These are phyloP conservation scores for Brachypalpus laphriformis DNA, from an alignment of 2,888 invertebrate genomes.

Conservation along the genomic window DNA sequence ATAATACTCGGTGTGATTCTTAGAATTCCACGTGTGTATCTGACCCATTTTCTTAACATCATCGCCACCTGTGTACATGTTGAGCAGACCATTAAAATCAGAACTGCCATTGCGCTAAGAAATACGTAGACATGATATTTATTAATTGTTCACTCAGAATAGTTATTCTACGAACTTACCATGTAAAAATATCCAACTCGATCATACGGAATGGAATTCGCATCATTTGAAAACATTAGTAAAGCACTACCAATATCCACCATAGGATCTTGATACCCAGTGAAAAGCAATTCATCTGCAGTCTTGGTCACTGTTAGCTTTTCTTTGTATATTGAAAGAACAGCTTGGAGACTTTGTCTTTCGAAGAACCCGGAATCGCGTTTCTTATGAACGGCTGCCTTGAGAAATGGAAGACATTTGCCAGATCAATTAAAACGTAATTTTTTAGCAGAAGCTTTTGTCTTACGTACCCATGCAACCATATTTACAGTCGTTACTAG, in stretches of 20 bases:
- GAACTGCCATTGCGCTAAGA: conserved; percentile 90
- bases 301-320: conserved; percentile 85
- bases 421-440: conserved; percentile 1
- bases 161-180: conserved; percentile 83
- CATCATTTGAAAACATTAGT: conserved; percentile 83
- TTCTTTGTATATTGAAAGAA: conserved; percentile 84
- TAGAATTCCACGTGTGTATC: conserved; percentile 89
- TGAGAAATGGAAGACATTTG: conserved; percentile 44
- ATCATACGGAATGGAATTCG: conserved; percentile 86
- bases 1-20: conserved; percentile 84
- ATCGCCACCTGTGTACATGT: conserved; percentile 88
- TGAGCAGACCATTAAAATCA: conserved; percentile 89
- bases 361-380: conserved; percentile 84
- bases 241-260: conserved; percentile 86
- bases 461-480: conserved; percentile 88
- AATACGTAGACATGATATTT: conserved; percentile 10
- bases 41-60: conserved; percentile 87
- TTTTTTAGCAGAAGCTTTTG: neutral
- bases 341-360: conserved; percentile 85
- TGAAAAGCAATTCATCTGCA: conserved; percentile 89
- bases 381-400: conserved; percentile 83
- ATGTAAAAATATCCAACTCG: conserved; percentile 93
- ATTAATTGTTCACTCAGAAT: neutral
- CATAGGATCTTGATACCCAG: conserved; percentile 89
- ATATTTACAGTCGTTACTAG: conserved; percentile 89